Conservation (phyloP, 2,113 vertebrate species). For the Neogobius melanostomus region DNA sequence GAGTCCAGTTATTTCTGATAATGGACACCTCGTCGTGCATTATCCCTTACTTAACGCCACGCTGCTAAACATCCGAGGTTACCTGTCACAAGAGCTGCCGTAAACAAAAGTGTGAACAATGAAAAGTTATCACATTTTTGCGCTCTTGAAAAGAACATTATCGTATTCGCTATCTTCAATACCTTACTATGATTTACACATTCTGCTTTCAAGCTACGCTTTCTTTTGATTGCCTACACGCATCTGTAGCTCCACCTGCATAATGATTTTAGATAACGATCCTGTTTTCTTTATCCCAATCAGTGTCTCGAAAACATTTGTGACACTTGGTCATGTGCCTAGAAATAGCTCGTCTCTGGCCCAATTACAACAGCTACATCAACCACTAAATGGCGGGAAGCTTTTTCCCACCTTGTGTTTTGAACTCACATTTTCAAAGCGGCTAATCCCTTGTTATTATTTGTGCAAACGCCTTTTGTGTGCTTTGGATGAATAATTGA, state of each 20-base stretch:
- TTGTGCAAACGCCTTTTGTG: conserved; percentile 10
- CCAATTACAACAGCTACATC: neutral
- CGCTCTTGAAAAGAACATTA: no score
- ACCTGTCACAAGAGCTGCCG: no score
- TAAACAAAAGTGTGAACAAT: no score
- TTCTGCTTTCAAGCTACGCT: neutral
- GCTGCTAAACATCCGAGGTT: no score
- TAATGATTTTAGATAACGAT: neutral
- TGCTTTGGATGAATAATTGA: neutral
- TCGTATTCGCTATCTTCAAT: no score
- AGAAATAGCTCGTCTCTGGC: neutral
- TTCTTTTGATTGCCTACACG: neutral
- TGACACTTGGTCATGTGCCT: neutral
- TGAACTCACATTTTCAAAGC: neutral
- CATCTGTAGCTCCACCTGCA: neutral
- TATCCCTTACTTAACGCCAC: no score
- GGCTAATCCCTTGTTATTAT: neutral
- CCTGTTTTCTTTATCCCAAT: neutral
- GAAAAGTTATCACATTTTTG: no score
- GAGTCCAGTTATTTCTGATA: no score
- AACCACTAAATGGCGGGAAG: neutral
- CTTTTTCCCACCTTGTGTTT: conserved; percentile 3
- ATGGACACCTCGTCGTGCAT: no score
- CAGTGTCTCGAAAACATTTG: neutral
- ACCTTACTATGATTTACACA: neutral